Evolutionary conservation across 2,888 invertebrate genomes (phyloP).

Genomic region (Plagiodera versicolora): DNA sequence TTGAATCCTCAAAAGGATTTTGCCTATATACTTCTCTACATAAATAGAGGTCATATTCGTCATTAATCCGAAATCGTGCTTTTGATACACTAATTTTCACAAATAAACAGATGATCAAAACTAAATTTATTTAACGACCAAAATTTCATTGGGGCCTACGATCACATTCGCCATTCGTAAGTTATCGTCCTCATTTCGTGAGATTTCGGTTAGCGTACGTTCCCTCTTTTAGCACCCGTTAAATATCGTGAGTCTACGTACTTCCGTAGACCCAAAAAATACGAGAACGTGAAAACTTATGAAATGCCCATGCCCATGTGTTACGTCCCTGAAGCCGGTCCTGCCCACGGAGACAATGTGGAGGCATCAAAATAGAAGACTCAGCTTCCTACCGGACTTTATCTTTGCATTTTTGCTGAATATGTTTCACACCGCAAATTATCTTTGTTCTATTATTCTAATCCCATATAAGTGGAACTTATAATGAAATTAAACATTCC

Average conservation of each 20-base stretch:
- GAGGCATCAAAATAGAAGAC: no score
- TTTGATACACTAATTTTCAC: neutral
- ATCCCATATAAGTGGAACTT: no score
- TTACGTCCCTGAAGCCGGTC: no score
- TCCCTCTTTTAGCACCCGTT: neutral
- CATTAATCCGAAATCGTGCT: neutral
- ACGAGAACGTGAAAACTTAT: neutral
- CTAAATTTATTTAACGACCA: neutral
- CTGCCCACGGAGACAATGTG: no score
- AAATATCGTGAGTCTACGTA: neutral
- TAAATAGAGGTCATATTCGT: neutral
- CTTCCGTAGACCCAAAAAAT: neutral
- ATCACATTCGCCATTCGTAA: neutral
- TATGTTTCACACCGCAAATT: no score
- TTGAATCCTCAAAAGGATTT: slow-evolving; percentile 14
- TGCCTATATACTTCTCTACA: slow-evolving; percentile 8
- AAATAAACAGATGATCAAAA: neutral
- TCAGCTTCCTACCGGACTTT: no score
- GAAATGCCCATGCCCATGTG: no score
- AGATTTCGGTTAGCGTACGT: neutral
- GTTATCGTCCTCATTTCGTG: neutral
- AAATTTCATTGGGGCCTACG: no score
- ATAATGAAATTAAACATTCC: no score
- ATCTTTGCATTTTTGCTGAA: no score
- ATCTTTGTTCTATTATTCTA: no score